Base-by-base conservation (phyloP, 2,113 vertebrate species). In the Menura novaehollandiae region DNA sequence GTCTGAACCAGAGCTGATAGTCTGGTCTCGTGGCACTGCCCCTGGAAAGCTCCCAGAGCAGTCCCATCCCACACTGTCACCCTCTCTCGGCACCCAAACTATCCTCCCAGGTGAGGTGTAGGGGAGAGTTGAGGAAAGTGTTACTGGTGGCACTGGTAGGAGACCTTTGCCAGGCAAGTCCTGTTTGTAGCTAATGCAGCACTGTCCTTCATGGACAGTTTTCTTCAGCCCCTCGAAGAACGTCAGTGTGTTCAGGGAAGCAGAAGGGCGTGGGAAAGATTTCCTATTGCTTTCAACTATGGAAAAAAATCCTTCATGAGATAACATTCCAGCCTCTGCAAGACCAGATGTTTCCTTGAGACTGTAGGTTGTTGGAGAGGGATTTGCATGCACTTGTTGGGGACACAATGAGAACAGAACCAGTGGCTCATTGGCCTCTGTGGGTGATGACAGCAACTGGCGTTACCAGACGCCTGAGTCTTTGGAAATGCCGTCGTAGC, bases 291-390 rank as follows among this genome's bases (percentile, higher is more conserved):
- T 83, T 91, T 95, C 67, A 88, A 19, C 74, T 62, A 1, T 66
- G 81, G 85, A 64, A 80, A 88, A 84, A 88, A 81, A 14, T 15
- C 3, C 2, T 90, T 85, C 21, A 6, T 43, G 88, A 88, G 91
- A 63, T 91, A 53, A 77, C 85, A 89, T 95, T 93, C 91, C 88
- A 83, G 78, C 59, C 32, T 80, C 63, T 76, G 53, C 1, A 3
- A 74, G 88, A 95, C 37, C 87, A 93, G 91, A 73, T 94, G 77
- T 95, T 95, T 93, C 74, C 89, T 96, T n/a, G 22, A 11, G 93
- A 23, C 78, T 62, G 66, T 15, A 73, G 91, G 74, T 58, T 68
- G 14, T 43, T 85, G 85, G 63, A 68, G 63, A 74, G 63, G 55
- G 71, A 20, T 66, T 74, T 85, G 84, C 58, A 49, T 80, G 78